Percentiles rank a stretch among this genome's conserved stretches.
phyloP scores from a whole-genome alignment of 1,140 invertebrate genomes.

The Drosophila suzukii region DNA sequence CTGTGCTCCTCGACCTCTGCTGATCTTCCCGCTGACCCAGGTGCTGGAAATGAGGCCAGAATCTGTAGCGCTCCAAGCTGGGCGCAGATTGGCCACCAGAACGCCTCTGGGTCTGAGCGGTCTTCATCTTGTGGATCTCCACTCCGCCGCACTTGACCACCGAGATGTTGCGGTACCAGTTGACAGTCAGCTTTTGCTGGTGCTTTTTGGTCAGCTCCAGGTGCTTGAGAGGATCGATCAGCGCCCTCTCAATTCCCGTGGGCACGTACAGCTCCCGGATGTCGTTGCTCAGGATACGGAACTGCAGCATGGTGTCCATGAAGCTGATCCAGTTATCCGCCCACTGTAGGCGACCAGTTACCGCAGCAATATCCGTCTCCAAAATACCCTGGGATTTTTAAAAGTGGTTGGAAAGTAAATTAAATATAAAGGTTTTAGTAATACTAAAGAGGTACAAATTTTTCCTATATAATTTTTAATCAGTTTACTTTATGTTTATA shows the following conservation, averaged over 20 bases:
- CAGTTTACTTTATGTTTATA: too few species aligned
- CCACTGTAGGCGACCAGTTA: conserved; percentile 91
- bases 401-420: background rate
- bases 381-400: conserved; percentile 87
- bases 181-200: conserved; percentile 86
- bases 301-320: conserved; percentile 97
- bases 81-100: conserved; percentile 90
- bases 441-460: too few species aligned
- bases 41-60: conserved; percentile 90
- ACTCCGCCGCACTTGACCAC: conserved; percentile 94
- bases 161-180: conserved; percentile 90
- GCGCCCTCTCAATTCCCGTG: conserved; percentile 91
- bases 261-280: conserved; percentile 93
- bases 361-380: conserved; percentile 88
- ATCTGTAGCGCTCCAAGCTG: conserved; percentile 92
- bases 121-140: conserved; percentile 95
- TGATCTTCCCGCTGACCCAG: conserved; percentile 78
- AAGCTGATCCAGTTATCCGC: conserved; percentile 95
- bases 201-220: conserved; percentile 85
- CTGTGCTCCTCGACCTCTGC: conserved; percentile 86
- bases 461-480: too few species aligned
- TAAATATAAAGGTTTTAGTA: too few species aligned
- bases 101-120: conserved; percentile 93
- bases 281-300: conserved; percentile 91
- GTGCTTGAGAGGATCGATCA: conserved; percentile 92